phyloP scores from a whole-genome alignment of 2,888 invertebrate genomes.

The Pheosia gnoma region DNA sequence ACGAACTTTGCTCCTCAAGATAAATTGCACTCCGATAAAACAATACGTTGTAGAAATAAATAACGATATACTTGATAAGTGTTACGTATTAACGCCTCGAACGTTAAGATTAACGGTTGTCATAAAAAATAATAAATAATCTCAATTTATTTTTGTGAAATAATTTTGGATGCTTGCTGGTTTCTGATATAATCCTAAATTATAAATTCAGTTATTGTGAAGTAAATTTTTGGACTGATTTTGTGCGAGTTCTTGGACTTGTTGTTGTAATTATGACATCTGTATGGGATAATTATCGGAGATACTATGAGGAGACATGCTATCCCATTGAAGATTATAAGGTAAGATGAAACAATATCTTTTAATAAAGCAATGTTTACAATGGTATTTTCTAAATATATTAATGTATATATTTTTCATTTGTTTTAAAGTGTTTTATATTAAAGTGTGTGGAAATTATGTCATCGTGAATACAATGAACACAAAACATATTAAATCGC shows the following conservation, averaged over 20 bases:
- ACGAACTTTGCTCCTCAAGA: conserved; percentile 39
- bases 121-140: background rate
- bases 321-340: conserved; percentile 27
- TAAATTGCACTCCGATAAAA: conserved; percentile 31
- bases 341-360: conserved; percentile 14
- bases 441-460: no score
- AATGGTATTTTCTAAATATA: no score
- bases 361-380: no score
- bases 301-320: conserved; percentile 19
- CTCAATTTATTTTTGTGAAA: background rate
- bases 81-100: conserved; percentile 31
- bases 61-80: conserved; percentile 24
- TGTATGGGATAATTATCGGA: conserved; percentile 32
- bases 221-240: background rate
- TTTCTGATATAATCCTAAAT: no score
- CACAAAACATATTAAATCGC: no score
- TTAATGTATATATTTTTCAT: no score
- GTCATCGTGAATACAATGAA: no score
- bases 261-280: conserved; percentile 33
- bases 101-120: conserved; percentile 9
- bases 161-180: background rate
- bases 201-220: no score
- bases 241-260: conserved; percentile 2
- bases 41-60: conserved; percentile 27
- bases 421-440: no score